These are phyloP conservation scores for Polyodon spathula DNA, from an alignment of 2,113 vertebrate species.

Conservation along the genomic window DNA sequence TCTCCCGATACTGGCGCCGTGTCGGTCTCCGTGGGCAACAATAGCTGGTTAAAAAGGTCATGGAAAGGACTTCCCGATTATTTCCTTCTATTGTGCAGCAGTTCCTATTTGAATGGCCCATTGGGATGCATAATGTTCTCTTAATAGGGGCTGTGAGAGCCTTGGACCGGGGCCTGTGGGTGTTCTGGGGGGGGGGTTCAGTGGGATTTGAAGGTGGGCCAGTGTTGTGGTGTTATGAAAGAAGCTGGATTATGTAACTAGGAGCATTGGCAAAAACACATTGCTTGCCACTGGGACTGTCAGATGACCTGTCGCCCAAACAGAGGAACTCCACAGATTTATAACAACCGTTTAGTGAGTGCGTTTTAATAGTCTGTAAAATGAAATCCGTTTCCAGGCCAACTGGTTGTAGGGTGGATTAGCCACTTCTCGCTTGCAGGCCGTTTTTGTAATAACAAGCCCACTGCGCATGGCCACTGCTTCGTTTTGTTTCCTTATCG, in stretches of 20 bases:
- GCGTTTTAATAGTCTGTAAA: no score
- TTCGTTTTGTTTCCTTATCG: no score
- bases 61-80: slow-evolving; percentile 59
- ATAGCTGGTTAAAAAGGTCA: slow-evolving; percentile 43
- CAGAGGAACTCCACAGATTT: neutral
- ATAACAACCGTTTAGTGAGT: no score
- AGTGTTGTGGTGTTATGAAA: neutral
- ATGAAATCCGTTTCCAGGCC: no score
- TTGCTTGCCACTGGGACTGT: slow-evolving; percentile 20
- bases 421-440: no score
- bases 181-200: neutral
- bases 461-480: no score
- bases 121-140: slow-evolving; percentile 15
- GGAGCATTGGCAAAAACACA: slow-evolving; percentile 22
- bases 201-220: slow-evolving; percentile 11
- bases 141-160: neutral
- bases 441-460: no score
- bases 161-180: neutral
- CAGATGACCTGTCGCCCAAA: slow-evolving; percentile 23
- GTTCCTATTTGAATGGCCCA: slow-evolving; percentile 47
- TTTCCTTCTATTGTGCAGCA: slow-evolving; percentile 63
- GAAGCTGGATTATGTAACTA: slow-evolving; percentile 16
- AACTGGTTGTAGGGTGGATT: no score
- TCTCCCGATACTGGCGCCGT: slow-evolving; percentile 13
- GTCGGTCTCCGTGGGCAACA: slow-evolving; percentile 29